Evolutionary conservation across 2,113 vertebrate genomes (phyloP).

Genomic region (Vidua macroura): DNA sequence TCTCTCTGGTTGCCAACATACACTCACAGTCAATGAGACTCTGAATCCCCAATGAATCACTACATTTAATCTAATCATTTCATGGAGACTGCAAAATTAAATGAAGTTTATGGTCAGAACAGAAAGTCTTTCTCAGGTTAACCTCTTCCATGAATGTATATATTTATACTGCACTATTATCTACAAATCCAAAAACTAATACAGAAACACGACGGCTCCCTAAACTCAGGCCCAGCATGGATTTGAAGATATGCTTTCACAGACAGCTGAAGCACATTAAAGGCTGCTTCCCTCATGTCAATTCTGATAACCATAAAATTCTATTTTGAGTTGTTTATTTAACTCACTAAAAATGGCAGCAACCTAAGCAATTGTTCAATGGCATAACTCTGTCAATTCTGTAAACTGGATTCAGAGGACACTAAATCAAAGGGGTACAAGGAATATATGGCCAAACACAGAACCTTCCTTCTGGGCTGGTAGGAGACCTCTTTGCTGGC

Average conservation of each 20-base stretch:
- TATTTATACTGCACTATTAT: not conserved
- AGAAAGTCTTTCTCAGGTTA: not conserved
- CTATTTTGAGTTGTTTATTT: not conserved
- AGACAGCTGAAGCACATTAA: not conserved
- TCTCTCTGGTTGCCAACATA: not conserved
- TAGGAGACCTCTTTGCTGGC: not conserved
- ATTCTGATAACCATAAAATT: not conserved
- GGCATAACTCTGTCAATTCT: not conserved
- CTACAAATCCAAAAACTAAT: not conserved
- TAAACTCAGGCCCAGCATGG: not conserved
- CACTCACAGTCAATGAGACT: not conserved
- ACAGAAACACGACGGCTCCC: not conserved
- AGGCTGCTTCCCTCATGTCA: not conserved
- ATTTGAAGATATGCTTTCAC: not conserved
- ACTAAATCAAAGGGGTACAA: not conserved
- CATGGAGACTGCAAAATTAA: not conserved
- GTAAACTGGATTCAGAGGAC: not conserved
- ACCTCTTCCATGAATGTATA: not conserved
- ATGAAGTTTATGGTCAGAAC: not conserved
- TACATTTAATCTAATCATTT: constrained; percentile 6
- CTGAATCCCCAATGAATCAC: not conserved
- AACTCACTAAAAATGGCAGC: not conserved
- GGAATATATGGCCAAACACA: not conserved
- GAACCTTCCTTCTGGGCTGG: not conserved
- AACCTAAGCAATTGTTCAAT: not conserved